Evolutionary conservation across 2,888 invertebrate genomes (phyloP).

Genomic region (Leistus spinibarbis): DNA sequence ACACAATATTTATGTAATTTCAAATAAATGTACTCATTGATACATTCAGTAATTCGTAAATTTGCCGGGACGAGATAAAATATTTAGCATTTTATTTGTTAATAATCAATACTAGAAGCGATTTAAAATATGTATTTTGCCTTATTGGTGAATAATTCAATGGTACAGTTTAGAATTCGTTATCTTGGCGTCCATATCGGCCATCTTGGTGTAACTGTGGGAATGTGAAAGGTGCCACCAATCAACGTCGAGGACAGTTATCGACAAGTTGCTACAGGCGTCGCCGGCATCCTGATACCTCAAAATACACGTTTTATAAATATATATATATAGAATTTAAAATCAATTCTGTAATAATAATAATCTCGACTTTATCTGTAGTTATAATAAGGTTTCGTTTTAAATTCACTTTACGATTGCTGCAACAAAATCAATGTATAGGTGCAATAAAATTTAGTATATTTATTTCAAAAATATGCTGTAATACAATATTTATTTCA

Average conservation of each 20-base stretch:
- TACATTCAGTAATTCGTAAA: no score
- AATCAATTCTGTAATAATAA: no score
- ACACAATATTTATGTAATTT: no score
- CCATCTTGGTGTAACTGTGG: constrained; percentile 25
- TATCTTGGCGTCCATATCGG: not conserved
- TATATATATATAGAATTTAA: not conserved
- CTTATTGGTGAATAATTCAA: no score
- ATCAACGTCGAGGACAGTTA: constrained; percentile 17
- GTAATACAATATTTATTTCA: constrained; percentile 13
- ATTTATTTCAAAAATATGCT: constrained; percentile 32
- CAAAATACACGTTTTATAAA: not conserved
- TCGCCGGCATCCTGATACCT: not conserved
- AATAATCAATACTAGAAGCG: no score
- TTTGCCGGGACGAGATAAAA: no score
- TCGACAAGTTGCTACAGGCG: constrained; percentile 3
- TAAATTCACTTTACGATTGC: no score
- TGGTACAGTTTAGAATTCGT: not conserved
- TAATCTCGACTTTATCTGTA: no score
- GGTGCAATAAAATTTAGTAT: not conserved
- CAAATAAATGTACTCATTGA: not conserved
- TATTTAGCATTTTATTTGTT: no score
- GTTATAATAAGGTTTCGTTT: no score
- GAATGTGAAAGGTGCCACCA: constrained; percentile 38
- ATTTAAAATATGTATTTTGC: no score
- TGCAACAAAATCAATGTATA: no score